These are phyloP conservation scores for Euura lappo DNA, from an alignment of 1,140 invertebrate species.

Conservation along the genomic window DNA sequence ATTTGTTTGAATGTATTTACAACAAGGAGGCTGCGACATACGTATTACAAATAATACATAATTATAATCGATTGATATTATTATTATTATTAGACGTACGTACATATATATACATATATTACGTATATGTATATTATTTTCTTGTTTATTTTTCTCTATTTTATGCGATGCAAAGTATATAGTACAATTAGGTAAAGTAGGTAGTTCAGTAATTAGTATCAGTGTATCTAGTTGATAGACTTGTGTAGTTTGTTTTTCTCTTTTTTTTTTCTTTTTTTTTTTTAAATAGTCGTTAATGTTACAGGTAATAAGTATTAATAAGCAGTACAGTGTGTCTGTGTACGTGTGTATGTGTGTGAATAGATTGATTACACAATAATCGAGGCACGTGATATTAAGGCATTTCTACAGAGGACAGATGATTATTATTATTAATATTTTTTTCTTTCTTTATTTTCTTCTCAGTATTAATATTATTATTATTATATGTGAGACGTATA, in stretches of 20 bases:
- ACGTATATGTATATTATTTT: slow-evolving; percentile 40
- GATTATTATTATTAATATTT: slow-evolving; percentile 16
- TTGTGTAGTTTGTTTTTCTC: too few species aligned
- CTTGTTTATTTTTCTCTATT: slow-evolving; percentile 21
- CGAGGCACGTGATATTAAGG: slow-evolving; percentile 53
- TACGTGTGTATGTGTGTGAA: background rate
- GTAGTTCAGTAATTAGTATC: too few species aligned
- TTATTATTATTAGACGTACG: slow-evolving; percentile 42
- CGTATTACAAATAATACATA: slow-evolving; percentile 47
- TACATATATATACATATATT: slow-evolving; percentile 29
- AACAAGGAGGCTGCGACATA: slow-evolving; percentile 28
- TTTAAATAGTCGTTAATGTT: background rate
- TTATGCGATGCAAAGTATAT: too few species aligned
- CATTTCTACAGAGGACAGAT: slow-evolving; percentile 49
- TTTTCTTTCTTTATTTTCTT: too few species aligned
- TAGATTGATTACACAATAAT: slow-evolving; percentile 39
- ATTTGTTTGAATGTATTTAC: slow-evolving; percentile 53
- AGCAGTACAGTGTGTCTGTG: background rate
- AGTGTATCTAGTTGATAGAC: slow-evolving; percentile 24
- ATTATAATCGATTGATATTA: slow-evolving; percentile 28
- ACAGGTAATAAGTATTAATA: background rate
- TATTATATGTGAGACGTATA: background rate
- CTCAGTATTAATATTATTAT: too few species aligned
- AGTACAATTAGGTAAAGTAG: too few species aligned
- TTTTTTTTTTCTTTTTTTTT: too few species aligned